Evolutionary conservation across 2,888 invertebrate genomes (phyloP).

Genomic region (Carpatolechia fugitivella): DNA sequence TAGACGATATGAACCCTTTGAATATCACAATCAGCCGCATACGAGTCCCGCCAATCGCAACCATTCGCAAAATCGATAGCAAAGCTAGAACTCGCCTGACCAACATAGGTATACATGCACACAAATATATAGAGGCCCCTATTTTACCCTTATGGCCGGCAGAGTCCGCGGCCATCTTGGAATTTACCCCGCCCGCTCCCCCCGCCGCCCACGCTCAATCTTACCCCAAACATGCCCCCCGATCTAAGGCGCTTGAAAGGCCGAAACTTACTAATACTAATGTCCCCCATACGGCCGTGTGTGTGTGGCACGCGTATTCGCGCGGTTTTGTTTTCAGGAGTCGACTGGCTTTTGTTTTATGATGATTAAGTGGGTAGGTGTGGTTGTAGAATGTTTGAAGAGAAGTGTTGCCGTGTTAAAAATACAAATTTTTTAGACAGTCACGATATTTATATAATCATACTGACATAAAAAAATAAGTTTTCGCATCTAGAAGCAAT

Average conservation of each 20-base stretch:
- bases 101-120: conserved; percentile 61
- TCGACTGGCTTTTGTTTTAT: neutral
- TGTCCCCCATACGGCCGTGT: conserved; percentile 50
- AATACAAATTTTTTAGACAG: no score
- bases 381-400: neutral
- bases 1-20: no score
- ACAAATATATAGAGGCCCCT: conserved; percentile 66
- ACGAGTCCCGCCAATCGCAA: neutral
- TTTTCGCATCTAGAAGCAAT: no score
- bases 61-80: conserved; percentile 51
- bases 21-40: neutral
- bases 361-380: neutral
- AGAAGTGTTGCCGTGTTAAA: no score
- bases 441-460: no score
- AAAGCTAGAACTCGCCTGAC: conserved; percentile 53
- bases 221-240: conserved; percentile 75
- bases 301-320: conserved; percentile 1
- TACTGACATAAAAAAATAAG: no score
- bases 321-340: conserved; percentile 8
- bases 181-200: conserved; percentile 56
- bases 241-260: conserved; percentile 76
- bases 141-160: conserved; percentile 79
- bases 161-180: conserved; percentile 75
- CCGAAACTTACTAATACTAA: conserved; percentile 78
- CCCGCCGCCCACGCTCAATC: conserved; percentile 66